Conservation (phyloP, 2,797 vertebrate species). For the Hemibagrus guttatus region DNA sequence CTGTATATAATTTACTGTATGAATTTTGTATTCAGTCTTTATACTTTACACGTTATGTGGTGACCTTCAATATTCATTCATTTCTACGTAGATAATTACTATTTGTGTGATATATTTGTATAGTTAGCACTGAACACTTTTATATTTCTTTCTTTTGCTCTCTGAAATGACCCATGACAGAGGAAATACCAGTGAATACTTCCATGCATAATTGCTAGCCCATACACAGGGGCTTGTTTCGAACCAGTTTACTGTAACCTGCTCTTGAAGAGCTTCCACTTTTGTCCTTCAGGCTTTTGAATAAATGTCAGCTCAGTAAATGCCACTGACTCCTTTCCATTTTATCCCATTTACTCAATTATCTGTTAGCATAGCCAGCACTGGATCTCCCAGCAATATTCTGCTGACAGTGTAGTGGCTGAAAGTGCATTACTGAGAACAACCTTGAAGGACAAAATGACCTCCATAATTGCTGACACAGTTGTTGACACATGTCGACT, state of each 20-base stretch:
- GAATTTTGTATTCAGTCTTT: not conserved
- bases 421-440: slow-evolving; percentile 41
- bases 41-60: not conserved
- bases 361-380: slow-evolving; percentile 45
- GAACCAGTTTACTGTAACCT: not conserved
- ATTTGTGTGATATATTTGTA: not conserved
- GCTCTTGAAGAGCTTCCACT: slow-evolving; percentile 31
- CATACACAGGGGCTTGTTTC: slow-evolving; percentile 16
- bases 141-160: not conserved
- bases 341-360: slow-evolving; percentile 56
- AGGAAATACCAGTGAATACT: slow-evolving; percentile 9
- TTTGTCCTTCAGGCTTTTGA: slow-evolving; percentile 41
- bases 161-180: not conserved
- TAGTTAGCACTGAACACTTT: not conserved
- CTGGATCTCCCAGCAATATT: slow-evolving; percentile 39
- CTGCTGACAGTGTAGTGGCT: slow-evolving; percentile 47
- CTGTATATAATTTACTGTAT: not conserved
- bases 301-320: slow-evolving; percentile 37
- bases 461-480: slow-evolving; percentile 34
- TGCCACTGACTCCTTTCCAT: slow-evolving; percentile 43
- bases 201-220: not conserved
- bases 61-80: not conserved
- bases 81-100: not conserved
- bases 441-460: slow-evolving; percentile 35
- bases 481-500: slow-evolving; percentile 33